Evolutionary conservation across 2,888 invertebrate genomes (phyloP).

Genomic region (Sarcophaga variegata): DNA sequence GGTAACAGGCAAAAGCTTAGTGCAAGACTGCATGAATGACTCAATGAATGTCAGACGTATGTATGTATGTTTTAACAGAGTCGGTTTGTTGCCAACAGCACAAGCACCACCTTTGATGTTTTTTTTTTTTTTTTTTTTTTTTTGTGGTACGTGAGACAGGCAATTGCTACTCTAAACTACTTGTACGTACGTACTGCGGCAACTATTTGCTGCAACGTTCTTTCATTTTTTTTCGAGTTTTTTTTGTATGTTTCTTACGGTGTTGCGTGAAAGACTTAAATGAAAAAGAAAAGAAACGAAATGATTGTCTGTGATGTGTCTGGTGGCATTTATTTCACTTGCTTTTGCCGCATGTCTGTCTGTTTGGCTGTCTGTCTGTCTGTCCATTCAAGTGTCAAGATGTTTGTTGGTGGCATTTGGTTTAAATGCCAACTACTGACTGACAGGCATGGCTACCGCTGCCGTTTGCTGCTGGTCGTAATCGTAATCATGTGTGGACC

Average conservation of each 20-base stretch:
- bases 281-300: neutral
- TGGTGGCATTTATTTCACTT: constrained; percentile 53
- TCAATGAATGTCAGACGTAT: constrained; percentile 19
- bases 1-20: too few species aligned
- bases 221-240: constrained; percentile 8
- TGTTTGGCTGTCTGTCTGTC: constrained; percentile 14
- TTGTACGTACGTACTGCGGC: constrained; percentile 26
- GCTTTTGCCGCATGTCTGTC: constrained; percentile 8
- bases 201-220: constrained; percentile 55
- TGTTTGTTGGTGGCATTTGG: constrained; percentile 70
- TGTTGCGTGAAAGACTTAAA: constrained; percentile 40
- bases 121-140: neutral
- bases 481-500: constrained; percentile 61
- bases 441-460: constrained; percentile 63
- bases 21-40: constrained; percentile 19
- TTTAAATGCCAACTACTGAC: constrained; percentile 54
- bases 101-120: neutral
- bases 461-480: constrained; percentile 67
- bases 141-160: constrained; percentile 62
- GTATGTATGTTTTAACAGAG: constrained; percentile 38
- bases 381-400: constrained; percentile 41
- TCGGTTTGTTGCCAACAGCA: constrained; percentile 24
- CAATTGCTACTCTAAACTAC: constrained; percentile 63
- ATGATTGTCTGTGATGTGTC: constrained; percentile 54
- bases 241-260: constrained; percentile 21